Evolutionary conservation across 2,113 vertebrate species (phyloP), one percentile per base, ranked within the genome.

Genomic region (Urocitellus parryii): DNA sequence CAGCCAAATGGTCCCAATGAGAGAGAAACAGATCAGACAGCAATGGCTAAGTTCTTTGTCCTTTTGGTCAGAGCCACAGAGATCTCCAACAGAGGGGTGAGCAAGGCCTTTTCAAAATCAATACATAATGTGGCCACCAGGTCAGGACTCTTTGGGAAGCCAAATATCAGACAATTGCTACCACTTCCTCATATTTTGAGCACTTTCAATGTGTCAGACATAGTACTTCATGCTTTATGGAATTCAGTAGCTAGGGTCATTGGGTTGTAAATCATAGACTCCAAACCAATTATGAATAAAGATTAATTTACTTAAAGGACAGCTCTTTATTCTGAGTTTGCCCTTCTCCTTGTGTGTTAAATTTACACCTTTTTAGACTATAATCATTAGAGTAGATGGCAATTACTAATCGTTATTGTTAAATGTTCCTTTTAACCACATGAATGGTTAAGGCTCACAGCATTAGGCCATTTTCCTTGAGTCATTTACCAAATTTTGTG

Each of bases 261-360:
- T 67, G 51, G 48, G 1, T n/a, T 96, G 13, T n/a, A 88, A 80
- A 39, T 45, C 85, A 80, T 11, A 87, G 70, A 89, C 45, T 86
- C 17, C n/a, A 76, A 74, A 25, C 22, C 80, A 76, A 67, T 65
- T 78, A 88, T 78, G 65, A 77, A 84, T 56, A 77, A 85, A 70
- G 16, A 58, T 74, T 39, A 85, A 79, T 73, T 96, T 63, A 79
- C 61, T 82, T 81, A 88, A 91, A 86, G 42, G 24, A 51, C 17
- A 83, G 51, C 20, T 90, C 13, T 88, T 97, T 48, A 37, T 93
- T 91, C 29, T 77, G 58, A 94, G 39, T 68, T 29, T 48, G 25
- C n/a, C 16, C 16, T 63, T 78, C 42, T 93, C 22, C 86, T 85
- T 37, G 4, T n/a, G 45, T 82, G 16, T 48, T 91, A 78, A 91